Base-by-base conservation (phyloP, 1,140 invertebrate genomes). In the Drosophila erecta region DNA sequence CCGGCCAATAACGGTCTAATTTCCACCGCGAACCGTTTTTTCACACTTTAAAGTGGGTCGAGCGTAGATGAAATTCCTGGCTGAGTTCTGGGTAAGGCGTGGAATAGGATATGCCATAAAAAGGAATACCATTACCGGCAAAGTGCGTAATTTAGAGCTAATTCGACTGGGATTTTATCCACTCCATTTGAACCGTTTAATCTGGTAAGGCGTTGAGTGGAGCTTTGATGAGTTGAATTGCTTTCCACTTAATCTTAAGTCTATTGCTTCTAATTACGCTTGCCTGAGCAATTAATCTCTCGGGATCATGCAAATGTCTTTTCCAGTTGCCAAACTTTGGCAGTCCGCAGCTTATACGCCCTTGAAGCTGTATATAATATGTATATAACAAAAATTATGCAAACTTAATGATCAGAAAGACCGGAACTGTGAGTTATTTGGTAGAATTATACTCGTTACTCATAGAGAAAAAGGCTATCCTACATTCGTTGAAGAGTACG, bases 131-230 rank as follows among this genome's bases (percentile, higher is more conserved):
- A 57, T 60, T 38, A 30, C 12, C 24, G 35, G 1, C 27, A 38
- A 40, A 41, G 54, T 62, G 37, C 15, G 54, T 58, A 22, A 59
- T 41, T 59, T 33, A 15, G 41, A 59, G 35, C 37, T 22, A 22
- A 59, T 62, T 59, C 40, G 17, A 10, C 11, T 15, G 20, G 59
- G 17, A 15, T 17, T 40, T 8, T 4, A n/a, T 30, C 27, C 49
- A 27, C 14, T n/a, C 14, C 8, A 12, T 40, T 61, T 12, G 4
- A 37, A 1, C 33, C 22, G 27, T 30, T 57, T 40, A 27, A n/a
- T 58, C 11, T 40, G 3, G 35, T 12, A 8, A 8, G 15, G 0
- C 10, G 4, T 5, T n/a, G 40, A 4, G 5, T 59, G 37, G 58
- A 4, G 30, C 27, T 58, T 37, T 56, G 53, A 22, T n/a, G 27